Evolutionary conservation across 1,140 invertebrate genomes (phyloP).

Genomic region (Drepana arcuata): DNA sequence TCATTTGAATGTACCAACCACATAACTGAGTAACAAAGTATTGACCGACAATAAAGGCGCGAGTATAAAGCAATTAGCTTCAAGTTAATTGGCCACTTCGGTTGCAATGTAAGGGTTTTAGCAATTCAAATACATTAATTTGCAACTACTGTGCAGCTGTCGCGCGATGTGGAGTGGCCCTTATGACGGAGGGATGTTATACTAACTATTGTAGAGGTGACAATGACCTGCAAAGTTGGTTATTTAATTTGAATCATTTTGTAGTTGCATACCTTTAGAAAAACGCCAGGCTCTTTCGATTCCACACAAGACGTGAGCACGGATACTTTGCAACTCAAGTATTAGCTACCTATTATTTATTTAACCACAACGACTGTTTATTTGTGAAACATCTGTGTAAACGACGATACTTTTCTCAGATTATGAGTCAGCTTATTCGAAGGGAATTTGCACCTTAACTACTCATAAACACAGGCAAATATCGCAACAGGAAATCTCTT

Average conservation of each 20-base stretch:
- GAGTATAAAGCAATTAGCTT: slow-evolving; percentile 18
- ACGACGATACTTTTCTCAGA: no score
- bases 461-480: no score
- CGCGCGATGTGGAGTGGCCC: slow-evolving; percentile 9
- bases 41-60: no score
- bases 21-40: no score
- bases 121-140: not conserved
- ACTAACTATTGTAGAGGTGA: no score
- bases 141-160: slow-evolving; percentile 6
- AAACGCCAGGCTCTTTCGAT: not conserved
- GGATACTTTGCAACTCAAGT: not conserved
- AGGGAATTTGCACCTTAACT: no score
- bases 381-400: no score
- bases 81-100: slow-evolving; percentile 16
- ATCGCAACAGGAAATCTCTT: no score
- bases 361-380: no score
- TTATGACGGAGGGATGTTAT: not conserved
- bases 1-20: no score
- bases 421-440: no score
- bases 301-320: not conserved
- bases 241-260: not conserved
- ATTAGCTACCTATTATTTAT: no score
- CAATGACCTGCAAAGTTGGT: not conserved
- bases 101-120: not conserved
- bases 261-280: not conserved